A percentile compares a stretch with the other conserved stretches of the same genome.
These are phyloP conservation scores for Dromiciops gliroides DNA, from an alignment of 2,113 vertebrate genomes.

Conservation along the genomic window DNA sequence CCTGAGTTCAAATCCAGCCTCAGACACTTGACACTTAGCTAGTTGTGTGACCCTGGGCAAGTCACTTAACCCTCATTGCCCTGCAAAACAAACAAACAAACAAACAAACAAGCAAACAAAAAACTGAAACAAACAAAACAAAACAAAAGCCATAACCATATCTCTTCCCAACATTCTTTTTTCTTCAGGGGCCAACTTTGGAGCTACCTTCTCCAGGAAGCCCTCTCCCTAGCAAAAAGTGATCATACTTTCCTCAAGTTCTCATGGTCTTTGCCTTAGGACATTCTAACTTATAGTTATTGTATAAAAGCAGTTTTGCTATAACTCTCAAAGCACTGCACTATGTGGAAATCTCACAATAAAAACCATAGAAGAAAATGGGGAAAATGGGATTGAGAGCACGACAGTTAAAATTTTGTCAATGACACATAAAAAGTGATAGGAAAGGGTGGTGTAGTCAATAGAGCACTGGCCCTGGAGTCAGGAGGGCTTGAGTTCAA, in stretches of 20 bases:
- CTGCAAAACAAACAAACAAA: too few species aligned
- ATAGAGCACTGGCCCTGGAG: too few species aligned
- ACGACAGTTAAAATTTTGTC: neutral
- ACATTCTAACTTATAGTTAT: neutral
- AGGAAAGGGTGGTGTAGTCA: too few species aligned
- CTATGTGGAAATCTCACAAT: neutral
- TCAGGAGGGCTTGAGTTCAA: too few species aligned
- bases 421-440: neutral
- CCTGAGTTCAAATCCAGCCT: too few species aligned
- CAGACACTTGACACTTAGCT: too few species aligned
- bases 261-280: neutral
- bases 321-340: neutral
- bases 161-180: neutral
- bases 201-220: neutral
- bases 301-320: neutral
- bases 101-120: too few species aligned
- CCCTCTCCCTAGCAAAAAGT: neutral
- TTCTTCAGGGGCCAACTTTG: neutral
- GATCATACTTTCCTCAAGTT: neutral
- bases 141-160: neutral
- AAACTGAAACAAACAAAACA: too few species aligned
- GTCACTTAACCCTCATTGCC: too few species aligned
- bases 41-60: too few species aligned
- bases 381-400: neutral
- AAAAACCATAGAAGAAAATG: neutral